These are phyloP conservation scores for Onychomys torridus DNA, from an alignment of 2,797 vertebrate genomes.

Conservation along the genomic window DNA sequence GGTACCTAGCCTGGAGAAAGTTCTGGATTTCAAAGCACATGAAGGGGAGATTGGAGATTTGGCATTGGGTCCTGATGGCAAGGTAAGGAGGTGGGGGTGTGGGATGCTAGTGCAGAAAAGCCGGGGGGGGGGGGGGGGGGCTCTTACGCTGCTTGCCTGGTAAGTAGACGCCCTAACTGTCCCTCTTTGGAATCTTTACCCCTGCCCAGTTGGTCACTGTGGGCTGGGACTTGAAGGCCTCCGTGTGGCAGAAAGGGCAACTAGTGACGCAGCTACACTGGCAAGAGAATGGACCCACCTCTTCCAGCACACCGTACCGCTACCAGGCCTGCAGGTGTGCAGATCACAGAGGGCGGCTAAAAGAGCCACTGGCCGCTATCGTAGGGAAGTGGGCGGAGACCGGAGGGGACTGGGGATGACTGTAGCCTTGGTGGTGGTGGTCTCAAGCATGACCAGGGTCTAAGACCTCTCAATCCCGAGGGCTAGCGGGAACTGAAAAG, in stretches of 20 bases:
- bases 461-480: not conserved
- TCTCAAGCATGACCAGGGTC: not conserved
- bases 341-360: not conserved
- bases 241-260: slow-evolving; percentile 94
- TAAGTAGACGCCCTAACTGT: slow-evolving; percentile 36
- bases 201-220: slow-evolving; percentile 92
- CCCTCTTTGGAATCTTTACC: slow-evolving; percentile 38
- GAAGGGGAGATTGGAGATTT: slow-evolving; percentile 95
- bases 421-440: not conserved
- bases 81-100: slow-evolving; percentile 88
- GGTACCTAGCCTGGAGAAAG: slow-evolving; percentile 95
- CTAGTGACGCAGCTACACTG: slow-evolving; percentile 92
- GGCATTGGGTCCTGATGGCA: slow-evolving; percentile 92
- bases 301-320: slow-evolving; percentile 92
- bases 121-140: not conserved
- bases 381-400: not conserved
- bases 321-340: slow-evolving; percentile 95
- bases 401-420: not conserved
- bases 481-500: not conserved
- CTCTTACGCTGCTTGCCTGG: not conserved
- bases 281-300: slow-evolving; percentile 92
- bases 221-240: slow-evolving; percentile 94
- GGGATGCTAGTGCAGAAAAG: not conserved
- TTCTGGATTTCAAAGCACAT: slow-evolving; percentile 94
- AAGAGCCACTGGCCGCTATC: not conserved